Evolutionary conservation across 2,113 vertebrate genomes (phyloP).

Genomic region (Natator depressus): DNA sequence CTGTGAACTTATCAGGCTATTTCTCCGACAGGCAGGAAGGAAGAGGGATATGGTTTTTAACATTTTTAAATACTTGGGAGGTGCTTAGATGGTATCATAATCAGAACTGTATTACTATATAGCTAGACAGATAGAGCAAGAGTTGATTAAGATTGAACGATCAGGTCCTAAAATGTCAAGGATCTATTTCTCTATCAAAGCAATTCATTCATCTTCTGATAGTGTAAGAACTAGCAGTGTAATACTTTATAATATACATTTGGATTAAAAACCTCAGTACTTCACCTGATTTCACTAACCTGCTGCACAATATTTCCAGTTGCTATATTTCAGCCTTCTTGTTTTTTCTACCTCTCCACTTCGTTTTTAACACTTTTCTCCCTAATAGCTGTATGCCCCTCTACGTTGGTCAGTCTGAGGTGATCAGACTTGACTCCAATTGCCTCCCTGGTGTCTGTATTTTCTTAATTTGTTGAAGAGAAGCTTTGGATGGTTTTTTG

Average conservation of each 20-base stretch:
- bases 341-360: not conserved
- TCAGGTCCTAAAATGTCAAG: not conserved
- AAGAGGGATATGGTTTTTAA: not conserved
- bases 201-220: not conserved
- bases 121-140: not conserved
- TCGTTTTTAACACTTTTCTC: not conserved
- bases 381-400: not conserved
- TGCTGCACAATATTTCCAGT: not conserved
- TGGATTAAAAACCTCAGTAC: not conserved
- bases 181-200: not conserved
- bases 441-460: not conserved
- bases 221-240: not conserved
- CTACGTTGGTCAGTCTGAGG: not conserved
- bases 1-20: not conserved
- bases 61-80: not conserved
- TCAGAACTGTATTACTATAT: not conserved
- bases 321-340: not conserved
- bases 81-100: not conserved
- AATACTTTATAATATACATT: not conserved
- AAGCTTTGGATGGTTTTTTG: not conserved
- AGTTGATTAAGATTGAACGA: too few relatives aligned
- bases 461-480: not conserved
- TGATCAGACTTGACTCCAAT: not conserved
- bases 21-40: not conserved
- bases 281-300: not conserved